phyloP scores from a whole-genome alignment of 2,113 vertebrate species.

The Physeter macrocephalus region DNA sequence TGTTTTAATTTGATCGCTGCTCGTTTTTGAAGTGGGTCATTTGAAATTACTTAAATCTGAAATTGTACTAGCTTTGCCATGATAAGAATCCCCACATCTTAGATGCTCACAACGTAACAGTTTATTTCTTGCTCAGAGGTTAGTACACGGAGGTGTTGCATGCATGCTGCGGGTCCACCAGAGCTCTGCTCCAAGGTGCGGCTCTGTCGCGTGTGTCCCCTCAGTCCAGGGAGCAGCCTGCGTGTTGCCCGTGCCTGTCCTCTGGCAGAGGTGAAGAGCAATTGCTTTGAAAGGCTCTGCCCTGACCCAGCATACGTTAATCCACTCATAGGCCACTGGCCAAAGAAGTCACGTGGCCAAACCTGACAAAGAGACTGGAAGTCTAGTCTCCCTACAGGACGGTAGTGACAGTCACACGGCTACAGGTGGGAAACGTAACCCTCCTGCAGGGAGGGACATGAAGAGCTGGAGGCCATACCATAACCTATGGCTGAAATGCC shows the following conservation, averaged over 20 bases:
- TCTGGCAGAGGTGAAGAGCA: background rate
- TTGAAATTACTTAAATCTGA: background rate
- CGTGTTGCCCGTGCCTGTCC: background rate
- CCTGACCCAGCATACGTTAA: background rate
- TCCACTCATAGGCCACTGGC: background rate
- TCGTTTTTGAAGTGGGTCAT: background rate
- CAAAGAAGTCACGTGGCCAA: background rate
- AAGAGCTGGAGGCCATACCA: too few species aligned
- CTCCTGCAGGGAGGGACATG: background rate
- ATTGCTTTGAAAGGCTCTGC: background rate
- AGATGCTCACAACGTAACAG: background rate
- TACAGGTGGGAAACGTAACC: background rate
- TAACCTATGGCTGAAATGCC: too few species aligned
- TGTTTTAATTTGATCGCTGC: background rate
- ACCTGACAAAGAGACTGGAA: background rate
- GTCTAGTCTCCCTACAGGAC: too few species aligned
- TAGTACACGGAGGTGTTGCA: accelerated
- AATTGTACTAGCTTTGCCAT: background rate
- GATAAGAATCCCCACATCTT: too few species aligned
- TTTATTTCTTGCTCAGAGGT: background rate
- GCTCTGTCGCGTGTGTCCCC: background rate
- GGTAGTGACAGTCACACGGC: too few species aligned
- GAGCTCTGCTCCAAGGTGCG: background rate
- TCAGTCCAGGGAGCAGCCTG: background rate
- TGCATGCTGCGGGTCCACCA: accelerated